Conservation (phyloP, 2,888 invertebrate genomes). For the Clepsis dumicolana region DNA sequence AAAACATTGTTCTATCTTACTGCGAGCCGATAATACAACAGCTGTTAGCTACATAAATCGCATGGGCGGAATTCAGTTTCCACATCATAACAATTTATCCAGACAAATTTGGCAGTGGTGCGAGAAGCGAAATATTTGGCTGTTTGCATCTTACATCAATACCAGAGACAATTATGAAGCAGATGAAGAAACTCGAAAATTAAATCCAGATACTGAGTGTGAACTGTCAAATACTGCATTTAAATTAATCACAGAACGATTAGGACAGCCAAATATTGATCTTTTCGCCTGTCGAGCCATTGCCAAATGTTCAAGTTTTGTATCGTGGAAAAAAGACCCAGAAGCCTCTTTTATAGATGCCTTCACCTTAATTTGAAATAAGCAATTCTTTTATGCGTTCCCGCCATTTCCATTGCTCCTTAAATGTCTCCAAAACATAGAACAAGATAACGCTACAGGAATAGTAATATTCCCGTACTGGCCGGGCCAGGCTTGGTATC, state of each 20-base stretch:
- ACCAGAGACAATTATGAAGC: constrained; percentile 3
- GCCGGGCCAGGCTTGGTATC: background rate
- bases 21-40: background rate
- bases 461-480: background rate
- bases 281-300: background rate
- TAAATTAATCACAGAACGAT: no score
- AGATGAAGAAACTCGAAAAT: constrained; percentile 20
- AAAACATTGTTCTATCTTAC: no score
- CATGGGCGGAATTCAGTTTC: constrained; percentile 11
- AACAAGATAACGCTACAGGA: background rate
- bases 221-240: no score
- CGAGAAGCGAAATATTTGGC: background rate
- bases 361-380: background rate
- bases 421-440: background rate
- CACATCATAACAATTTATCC: constrained; percentile 7
- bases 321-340: background rate
- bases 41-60: background rate
- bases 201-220: constrained; percentile 37
- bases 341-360: background rate
- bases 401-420: background rate
- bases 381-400: background rate
- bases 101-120: constrained; percentile 9
- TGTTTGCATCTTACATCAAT: background rate
- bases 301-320: background rate
- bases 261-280: background rate